Percentiles rank a stretch among this genome's conserved stretches.
Evolutionary conservation across 2,797 vertebrate species (phyloP).

Genomic region (Fistularia tabacaria): DNA sequence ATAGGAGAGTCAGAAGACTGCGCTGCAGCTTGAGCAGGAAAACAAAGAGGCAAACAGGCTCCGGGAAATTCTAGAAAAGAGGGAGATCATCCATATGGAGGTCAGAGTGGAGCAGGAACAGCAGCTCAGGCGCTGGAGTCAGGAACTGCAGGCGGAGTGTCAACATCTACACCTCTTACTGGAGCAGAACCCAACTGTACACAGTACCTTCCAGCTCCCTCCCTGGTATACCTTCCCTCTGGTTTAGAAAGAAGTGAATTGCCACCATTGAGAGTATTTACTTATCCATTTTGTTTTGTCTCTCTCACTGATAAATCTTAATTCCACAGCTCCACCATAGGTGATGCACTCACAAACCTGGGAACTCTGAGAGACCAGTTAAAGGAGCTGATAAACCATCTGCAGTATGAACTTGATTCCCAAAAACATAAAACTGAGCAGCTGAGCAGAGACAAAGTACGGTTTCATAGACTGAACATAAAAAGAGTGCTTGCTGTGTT

Average conservation of each 20-base stretch:
- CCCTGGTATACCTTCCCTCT: slow-evolving; percentile 38
- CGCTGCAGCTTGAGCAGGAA: slow-evolving; percentile 24
- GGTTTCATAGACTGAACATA: neutral
- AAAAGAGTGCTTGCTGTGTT: neutral
- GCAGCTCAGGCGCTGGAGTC: slow-evolving; percentile 43
- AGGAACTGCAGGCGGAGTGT: slow-evolving; percentile 51
- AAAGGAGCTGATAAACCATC: slow-evolving; percentile 50
- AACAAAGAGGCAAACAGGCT: slow-evolving; percentile 57
- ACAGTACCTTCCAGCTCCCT: slow-evolving; percentile 8
- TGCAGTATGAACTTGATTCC: slow-evolving; percentile 61
- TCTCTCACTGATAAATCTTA: neutral
- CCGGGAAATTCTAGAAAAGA: slow-evolving; percentile 44
- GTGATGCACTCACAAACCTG: slow-evolving; percentile 52
- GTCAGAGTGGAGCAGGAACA: slow-evolving; percentile 50
- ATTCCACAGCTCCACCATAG: slow-evolving; percentile 44
- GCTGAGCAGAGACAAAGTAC: slow-evolving; percentile 66
- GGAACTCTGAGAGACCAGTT: slow-evolving; percentile 56
- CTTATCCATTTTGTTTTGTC: too few species aligned
- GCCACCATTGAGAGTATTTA: neutral
- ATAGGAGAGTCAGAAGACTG: slow-evolving; percentile 60
- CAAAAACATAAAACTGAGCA: slow-evolving; percentile 51
- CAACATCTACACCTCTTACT: slow-evolving; percentile 45
- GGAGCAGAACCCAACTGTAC: slow-evolving; percentile 38
- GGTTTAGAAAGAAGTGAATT: neutral
- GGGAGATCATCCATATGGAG: slow-evolving; percentile 27